Base-by-base conservation (phyloP, 2,113 vertebrate species). In the Pomatostomus ruficeps region DNA sequence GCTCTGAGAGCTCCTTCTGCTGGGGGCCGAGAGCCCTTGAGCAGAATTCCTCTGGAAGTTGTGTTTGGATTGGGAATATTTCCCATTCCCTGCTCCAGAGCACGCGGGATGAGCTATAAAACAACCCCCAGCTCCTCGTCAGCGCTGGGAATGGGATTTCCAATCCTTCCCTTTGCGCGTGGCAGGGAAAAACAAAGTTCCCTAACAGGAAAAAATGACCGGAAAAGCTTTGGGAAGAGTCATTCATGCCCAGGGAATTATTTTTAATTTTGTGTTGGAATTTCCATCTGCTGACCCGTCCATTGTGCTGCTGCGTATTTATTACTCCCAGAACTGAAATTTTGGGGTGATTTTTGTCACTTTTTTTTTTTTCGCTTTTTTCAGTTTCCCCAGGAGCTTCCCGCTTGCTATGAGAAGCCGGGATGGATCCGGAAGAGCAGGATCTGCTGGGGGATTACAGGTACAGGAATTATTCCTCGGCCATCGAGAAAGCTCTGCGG, bases 371-470 rank as follows among this genome's bases (percentile, higher is more conserved):
- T n/a, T n/a, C n/a, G 8, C 91, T 67, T 45, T 74, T 90, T 96
- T 93, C 42, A 87, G 52, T 58, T 89, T 33, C 33, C 33, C 43
- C 83, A 95, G 77, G 57, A 46, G 71, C 11, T 75, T 73, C 77
- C 61, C 22, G 42, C 91, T 88, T 96, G 86, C 77, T 93, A 96
- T 88, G 96, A 99, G 97, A 93, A 98, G 98, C 97, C 49, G 97
- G 97, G 96, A 99, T 99, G 99, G 99, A 99, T 93, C 98, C 98
- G 6, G 99, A 99, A 94, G 99, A 99, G 96, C 97, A 98, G 54
- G 99, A 99, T 84, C 98, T 99, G 55, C 97, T 98, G 67, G 98
- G 97, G 83, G 99, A 99, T 95, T 99, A 99, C 97, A 98, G 99
- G 59, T 99, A 99, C 96, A 98, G 98, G 85, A 99, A 96, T 97